Percentiles rank a stretch among this genome's conserved stretches.
phyloP scores from a whole-genome alignment of 2,888 invertebrate species.

The Villa cingulata region DNA sequence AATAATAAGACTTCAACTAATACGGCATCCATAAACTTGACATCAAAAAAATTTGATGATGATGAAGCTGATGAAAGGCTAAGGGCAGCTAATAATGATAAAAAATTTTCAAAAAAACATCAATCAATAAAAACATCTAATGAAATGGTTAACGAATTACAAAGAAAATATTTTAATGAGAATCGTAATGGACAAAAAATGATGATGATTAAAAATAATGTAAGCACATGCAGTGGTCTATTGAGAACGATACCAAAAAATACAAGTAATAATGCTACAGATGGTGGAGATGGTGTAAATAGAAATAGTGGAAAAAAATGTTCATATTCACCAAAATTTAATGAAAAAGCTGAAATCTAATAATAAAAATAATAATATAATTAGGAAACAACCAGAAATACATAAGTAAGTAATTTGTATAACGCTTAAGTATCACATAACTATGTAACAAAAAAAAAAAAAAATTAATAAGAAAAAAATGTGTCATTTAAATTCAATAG shows the following conservation, averaged over 20 bases:
- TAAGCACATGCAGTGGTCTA: too few species aligned
- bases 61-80: too few species aligned
- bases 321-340: constrained; percentile 10
- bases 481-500: too few species aligned
- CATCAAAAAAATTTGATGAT: constrained; percentile 1
- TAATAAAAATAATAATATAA: not conserved
- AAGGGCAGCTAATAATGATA: not conserved
- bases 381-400: not conserved
- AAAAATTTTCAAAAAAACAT: constrained; percentile 19
- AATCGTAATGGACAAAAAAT: not conserved
- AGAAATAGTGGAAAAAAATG: constrained; percentile 9
- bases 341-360: constrained; percentile 12
- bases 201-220: too few species aligned
- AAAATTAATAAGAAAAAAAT: too few species aligned
- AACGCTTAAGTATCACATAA: too few species aligned
- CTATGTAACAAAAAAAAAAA: too few species aligned
- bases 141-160: constrained; percentile 26
- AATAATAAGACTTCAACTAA: constrained; percentile 13
- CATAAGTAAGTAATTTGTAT: too few species aligned
- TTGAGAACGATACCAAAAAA: not conserved
- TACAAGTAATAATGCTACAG: not conserved
- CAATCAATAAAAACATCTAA: constrained; percentile 25
- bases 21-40: constrained; percentile 21
- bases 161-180: constrained; percentile 6
- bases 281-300: not conserved